Evolutionary conservation across 2,888 invertebrate species (phyloP), one percentile per base, ranked within the genome.

Genomic region (Sthenelais limicola): DNA sequence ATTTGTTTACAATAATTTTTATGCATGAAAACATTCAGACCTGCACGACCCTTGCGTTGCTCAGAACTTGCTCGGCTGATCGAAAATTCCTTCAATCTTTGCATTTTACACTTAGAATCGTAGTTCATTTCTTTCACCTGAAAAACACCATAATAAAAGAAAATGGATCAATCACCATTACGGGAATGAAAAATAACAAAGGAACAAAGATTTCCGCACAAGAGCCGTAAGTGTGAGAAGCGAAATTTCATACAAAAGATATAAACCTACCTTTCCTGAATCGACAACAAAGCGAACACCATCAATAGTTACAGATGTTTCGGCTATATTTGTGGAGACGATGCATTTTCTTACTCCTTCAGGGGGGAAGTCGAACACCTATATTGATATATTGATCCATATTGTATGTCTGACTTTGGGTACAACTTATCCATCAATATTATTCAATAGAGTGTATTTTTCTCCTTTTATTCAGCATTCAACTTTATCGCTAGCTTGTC

Each of bases 241-340:
- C n/a, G n/a, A n/a, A n/a, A n/a, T n/a, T n/a, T n/a, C n/a, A n/a
- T n/a, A n/a, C n/a, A n/a, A n/a, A n/a, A n/a, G n/a, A n/a, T n/a
- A n/a, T n/a, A n/a, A n/a, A 49, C 47, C 35, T 77, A 94, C 95
- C 90, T 96, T 97, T 33, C 99, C 98, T 1, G 97, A 97, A 88
- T 99, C 98, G 0, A 95, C 92, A 0, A 99, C 98, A 89, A 99
- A 99, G 82, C 98, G 90, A 70, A 99, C 94, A 0, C 98, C 98
- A 86, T 99, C 99, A 71, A 99, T 98, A 0, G 99, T 99, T 3
- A 99, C 93, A 0, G 98, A 98, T 0, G 99, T 99, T 90, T 99
- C 99, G 0, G 99, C 98, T 73, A 99, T 98, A 85, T 99, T 99
- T 0, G 99, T 99, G 0, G 97, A 95, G 0, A 99, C 92, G 74